These are phyloP conservation scores for Furcula furcula DNA, from an alignment of 2,888 invertebrate species.

Conservation along the genomic window DNA sequence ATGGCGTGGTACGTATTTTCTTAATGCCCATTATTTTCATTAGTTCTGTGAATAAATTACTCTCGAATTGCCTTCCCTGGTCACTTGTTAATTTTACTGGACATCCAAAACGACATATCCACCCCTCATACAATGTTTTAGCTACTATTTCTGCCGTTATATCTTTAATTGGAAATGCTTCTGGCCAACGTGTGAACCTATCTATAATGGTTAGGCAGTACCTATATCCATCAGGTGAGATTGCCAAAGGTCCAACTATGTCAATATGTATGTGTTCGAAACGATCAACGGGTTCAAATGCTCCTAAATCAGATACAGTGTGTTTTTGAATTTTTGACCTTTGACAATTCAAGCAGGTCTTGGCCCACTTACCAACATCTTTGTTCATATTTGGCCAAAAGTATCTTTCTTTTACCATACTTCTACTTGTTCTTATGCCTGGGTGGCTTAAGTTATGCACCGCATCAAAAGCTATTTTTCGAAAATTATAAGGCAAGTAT, in stretches of 20 bases:
- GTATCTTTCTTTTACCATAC: background rate
- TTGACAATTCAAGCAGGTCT: slow-evolving; percentile 1
- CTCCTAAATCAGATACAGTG: background rate
- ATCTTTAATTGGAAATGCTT: slow-evolving; percentile 10
- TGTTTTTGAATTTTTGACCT: slow-evolving; percentile 1
- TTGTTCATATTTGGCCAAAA: slow-evolving; percentile 8
- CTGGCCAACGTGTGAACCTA: slow-evolving; percentile 29
- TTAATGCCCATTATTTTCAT: slow-evolving; percentile 13
- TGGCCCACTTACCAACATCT: background rate
- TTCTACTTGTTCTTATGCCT: background rate
- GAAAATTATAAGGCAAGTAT: slow-evolving; percentile 2
- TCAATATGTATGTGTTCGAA: slow-evolving; percentile 4
- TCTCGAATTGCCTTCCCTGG: slow-evolving; percentile 19
- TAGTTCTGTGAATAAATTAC: slow-evolving; percentile 6
- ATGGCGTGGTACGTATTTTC: slow-evolving; percentile 18
- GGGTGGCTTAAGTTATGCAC: slow-evolving; percentile 8
- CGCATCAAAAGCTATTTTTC: background rate
- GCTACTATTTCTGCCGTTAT: slow-evolving; percentile 34
- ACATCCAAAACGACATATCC: slow-evolving; percentile 28
- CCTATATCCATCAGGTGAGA: background rate
- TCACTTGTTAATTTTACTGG: slow-evolving; percentile 20
- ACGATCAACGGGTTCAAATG: background rate
- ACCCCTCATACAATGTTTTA: slow-evolving; percentile 18
- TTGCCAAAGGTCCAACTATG: background rate
- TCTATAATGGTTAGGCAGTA: slow-evolving; percentile 13